phyloP scores from a whole-genome alignment of 2,113 vertebrate genomes.

The Anhinga rufa region DNA sequence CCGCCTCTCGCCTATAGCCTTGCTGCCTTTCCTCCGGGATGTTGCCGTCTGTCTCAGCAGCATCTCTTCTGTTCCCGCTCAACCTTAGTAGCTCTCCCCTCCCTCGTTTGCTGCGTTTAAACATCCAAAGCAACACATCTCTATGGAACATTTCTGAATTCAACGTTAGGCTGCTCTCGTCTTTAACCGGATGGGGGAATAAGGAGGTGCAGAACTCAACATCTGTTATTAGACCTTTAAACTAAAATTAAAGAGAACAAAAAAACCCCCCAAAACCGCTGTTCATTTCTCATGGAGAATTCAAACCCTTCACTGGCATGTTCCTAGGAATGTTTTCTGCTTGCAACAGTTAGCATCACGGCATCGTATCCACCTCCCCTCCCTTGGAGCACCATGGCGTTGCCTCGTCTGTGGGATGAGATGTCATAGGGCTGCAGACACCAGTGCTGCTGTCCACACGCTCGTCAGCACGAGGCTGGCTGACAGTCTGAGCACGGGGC shows the following conservation, averaged over 20 bases:
- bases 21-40: not conserved
- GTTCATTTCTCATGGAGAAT: slow-evolving; percentile 65
- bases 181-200: not conserved
- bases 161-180: not conserved
- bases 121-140: not conserved
- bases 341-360: not conserved
- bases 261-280: not conserved
- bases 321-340: slow-evolving; percentile 50
- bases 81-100: not conserved
- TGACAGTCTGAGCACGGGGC: not conserved
- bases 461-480: slow-evolving; percentile 11
- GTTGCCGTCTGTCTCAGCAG: not conserved
- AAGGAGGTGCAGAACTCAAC: slow-evolving; percentile 13
- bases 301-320: slow-evolving; percentile 19
- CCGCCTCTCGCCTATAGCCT: not conserved
- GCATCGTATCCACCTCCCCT: not conserved
- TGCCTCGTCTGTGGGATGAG: not conserved
- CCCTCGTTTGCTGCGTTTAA: not conserved
- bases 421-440: slow-evolving; percentile 71
- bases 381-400: not conserved
- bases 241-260: not conserved
- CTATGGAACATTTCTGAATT: not conserved
- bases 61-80: not conserved
- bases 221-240: slow-evolving; percentile 19
- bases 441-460: slow-evolving; percentile 68